Conservation (phyloP, 2,113 vertebrate genomes). For the Emydura subglobosa region DNA sequence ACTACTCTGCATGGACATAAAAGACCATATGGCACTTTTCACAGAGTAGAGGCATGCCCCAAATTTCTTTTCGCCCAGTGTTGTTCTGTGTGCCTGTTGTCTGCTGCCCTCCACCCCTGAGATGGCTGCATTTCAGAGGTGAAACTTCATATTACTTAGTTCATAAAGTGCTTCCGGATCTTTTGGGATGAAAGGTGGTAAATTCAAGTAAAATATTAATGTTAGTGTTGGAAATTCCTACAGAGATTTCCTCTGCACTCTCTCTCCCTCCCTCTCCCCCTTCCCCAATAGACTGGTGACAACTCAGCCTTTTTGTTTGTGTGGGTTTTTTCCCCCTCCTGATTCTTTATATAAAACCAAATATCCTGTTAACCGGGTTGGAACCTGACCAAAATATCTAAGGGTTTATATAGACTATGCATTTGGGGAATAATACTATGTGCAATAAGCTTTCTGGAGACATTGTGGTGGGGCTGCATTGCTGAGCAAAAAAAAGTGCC, state of each 20-base stretch:
- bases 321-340: neutral
- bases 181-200: neutral
- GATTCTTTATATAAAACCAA: neutral
- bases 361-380: neutral
- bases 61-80: neutral
- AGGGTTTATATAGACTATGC: neutral
- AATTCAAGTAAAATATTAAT: neutral
- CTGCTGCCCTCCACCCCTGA: neutral
- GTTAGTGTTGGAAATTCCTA: neutral
- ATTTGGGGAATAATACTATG: slow-evolving; percentile 1
- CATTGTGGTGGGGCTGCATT: neutral
- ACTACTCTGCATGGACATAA: fast-evolving
- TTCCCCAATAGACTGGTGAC: neutral
- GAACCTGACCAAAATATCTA: neutral
- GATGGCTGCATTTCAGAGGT: neutral
- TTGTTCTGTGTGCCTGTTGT: neutral
- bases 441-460: neutral
- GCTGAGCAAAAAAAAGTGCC: neutral
- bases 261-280: neutral
- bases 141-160: neutral
- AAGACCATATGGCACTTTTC: fast-evolving
- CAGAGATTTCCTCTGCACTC: neutral
- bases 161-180: neutral
- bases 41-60: neutral
- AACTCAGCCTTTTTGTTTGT: neutral